Evolutionary conservation across 2,113 vertebrate genomes (phyloP), one percentile per base, ranked within the genome.

Genomic region (Cardinalis cardinalis): DNA sequence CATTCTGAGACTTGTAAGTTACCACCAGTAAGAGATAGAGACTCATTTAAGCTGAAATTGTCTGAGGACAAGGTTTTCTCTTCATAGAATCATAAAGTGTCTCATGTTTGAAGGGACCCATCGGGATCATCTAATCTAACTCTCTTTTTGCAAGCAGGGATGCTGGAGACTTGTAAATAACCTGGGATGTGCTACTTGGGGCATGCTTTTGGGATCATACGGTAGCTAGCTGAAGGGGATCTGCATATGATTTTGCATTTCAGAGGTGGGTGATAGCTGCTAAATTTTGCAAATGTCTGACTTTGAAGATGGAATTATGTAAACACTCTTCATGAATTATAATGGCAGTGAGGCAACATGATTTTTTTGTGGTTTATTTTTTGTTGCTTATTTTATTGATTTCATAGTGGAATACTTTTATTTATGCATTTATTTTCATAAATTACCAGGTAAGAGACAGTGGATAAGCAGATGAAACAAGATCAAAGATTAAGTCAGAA

Each of bases 341-440:
- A 90, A 6, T 68, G 53, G 74, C 44, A 79, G 60, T 75, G 70
- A 93, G 60, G 74, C 77, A 92, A 61, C 26, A 53, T 44, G 46
- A 69, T 61, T 64, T 55, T 89, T 95, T 80, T 95, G 64, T 6
- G 88, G 88, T 84, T 96, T 93, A 15, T 55, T 95, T 85, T 94
- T 94, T 93, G 36, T 92, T 87, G 49, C 68, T 80, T 80, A 58
- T 96, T 95, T 96, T 94, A 94, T 95, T 97, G 88, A 92, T 92
- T 91, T 74, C 60, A 17, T 86, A 72, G 65, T 85, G 44, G 31
- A 84, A 80, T 88, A 89, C 36, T 83, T 95, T 85, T 94, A 79
- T 91, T 92, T 83, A 36, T 85, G 66, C 81, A 88, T 94, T 91
- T 89, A 86, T 96, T 95, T 94, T 94, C 83, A 88, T 85, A 95